These are phyloP conservation scores for Drosophila littoralis DNA, from an alignment of 1,140 invertebrate genomes.

Conservation along the genomic window DNA sequence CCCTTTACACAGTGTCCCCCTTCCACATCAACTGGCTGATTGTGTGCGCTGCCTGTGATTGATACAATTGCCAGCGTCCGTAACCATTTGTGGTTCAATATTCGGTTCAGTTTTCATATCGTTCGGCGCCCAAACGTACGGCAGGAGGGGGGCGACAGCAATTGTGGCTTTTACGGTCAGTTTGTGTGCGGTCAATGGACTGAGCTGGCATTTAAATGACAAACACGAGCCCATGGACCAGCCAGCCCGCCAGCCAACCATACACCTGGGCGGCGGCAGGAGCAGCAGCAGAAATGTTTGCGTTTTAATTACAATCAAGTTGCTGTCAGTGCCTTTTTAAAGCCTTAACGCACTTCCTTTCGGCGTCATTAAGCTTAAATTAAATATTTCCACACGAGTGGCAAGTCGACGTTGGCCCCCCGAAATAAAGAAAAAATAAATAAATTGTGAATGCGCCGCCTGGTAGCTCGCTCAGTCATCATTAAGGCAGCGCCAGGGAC, in stretches of 20 bases:
- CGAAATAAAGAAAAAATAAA: constrained; percentile 27
- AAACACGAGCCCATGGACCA: constrained; percentile 53
- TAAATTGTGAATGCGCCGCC: constrained; percentile 70
- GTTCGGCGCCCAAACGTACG: constrained; percentile 10
- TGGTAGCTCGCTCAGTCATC: constrained; percentile 71
- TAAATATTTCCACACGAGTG: constrained; percentile 80
- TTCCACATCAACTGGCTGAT: not conserved
- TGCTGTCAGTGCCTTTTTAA: constrained; percentile 60
- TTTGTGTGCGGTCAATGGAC: constrained; percentile 55
- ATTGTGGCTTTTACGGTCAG: constrained; percentile 74
- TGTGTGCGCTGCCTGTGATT: constrained; percentile 60
- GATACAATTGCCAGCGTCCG: constrained; percentile 60
- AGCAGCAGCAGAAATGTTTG: constrained; percentile 50
- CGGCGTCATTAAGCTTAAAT: constrained; percentile 80
- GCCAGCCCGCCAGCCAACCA: not conserved
- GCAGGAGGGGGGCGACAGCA: constrained; percentile 44
- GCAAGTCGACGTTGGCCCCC: constrained; percentile 18
- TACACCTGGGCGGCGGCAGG: constrained; percentile 19
- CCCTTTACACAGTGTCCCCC: not conserved
- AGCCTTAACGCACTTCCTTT: constrained; percentile 64
- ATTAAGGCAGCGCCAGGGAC: constrained; percentile 72
- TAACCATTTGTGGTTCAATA: constrained; percentile 70
- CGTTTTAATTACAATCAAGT: constrained; percentile 78
- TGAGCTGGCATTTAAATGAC: constrained; percentile 66
- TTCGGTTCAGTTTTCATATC: constrained; percentile 51